Conservation (phyloP, 2,888 invertebrate species). For the Eupsilia transversa region DNA sequence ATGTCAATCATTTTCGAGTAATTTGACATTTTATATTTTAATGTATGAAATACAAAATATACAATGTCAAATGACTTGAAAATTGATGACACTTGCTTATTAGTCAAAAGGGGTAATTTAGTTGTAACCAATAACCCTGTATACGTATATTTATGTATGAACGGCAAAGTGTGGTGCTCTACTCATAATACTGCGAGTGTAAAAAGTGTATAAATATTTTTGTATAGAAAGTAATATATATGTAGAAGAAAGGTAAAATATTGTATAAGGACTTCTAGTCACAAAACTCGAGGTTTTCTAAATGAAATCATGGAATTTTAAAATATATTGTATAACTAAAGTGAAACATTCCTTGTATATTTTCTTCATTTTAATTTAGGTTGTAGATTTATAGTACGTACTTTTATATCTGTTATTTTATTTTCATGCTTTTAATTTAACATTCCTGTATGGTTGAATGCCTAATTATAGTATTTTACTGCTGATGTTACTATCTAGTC, state of each 20-base stretch:
- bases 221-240: slow-evolving; percentile 54
- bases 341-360: slow-evolving; percentile 56
- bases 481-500: slow-evolving; percentile 58
- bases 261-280: slow-evolving; percentile 62
- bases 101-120: too few species aligned
- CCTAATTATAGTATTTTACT: slow-evolving; percentile 28
- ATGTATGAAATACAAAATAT: too few species aligned
- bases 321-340: slow-evolving; percentile 22
- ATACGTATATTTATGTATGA: slow-evolving; percentile 36
- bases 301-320: slow-evolving; percentile 39
- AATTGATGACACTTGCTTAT: too few species aligned
- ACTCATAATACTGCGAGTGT: slow-evolving; percentile 44
- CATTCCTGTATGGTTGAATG: slow-evolving; percentile 29
- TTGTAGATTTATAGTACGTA: slow-evolving; percentile 32
- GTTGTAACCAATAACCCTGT: too few species aligned
- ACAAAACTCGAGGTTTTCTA: slow-evolving; percentile 59
- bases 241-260: slow-evolving; percentile 42
- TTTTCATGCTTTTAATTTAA: slow-evolving; percentile 52
- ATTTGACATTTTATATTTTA: too few species aligned
- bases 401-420: slow-evolving; percentile 47
- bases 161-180: slow-evolving; percentile 54
- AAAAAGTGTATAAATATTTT: slow-evolving; percentile 60
- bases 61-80: too few species aligned
- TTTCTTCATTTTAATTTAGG: slow-evolving; percentile 39
- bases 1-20: too few species aligned